Percentiles rank a stretch among this genome's conserved stretches.
These are phyloP conservation scores for Ophiodon elongatus DNA, from an alignment of 2,113 vertebrate genomes.

Conservation along the genomic window DNA sequence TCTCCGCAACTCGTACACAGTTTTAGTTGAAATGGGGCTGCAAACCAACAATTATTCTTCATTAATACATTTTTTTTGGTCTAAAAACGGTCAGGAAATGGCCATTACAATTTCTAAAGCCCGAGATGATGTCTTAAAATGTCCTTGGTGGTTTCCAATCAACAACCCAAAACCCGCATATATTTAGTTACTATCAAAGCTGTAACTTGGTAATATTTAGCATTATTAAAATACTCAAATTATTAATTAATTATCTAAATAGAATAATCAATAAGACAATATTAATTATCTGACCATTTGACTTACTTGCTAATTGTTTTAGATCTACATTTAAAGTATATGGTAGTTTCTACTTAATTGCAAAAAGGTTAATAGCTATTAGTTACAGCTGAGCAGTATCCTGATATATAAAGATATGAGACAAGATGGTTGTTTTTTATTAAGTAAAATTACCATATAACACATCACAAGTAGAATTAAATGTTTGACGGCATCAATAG, in stretches of 20 bases:
- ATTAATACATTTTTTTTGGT: background rate
- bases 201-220: background rate
- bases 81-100: background rate
- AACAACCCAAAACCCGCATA: background rate
- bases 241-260: background rate
- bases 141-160: fast-evolving
- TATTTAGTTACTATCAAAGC: background rate
- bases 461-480: background rate
- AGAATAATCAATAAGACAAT: background rate
- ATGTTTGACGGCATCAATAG: background rate
- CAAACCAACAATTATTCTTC: background rate
- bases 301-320: background rate
- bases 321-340: background rate
- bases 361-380: background rate
- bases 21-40: background rate
- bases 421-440: background rate
- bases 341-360: background rate
- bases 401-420: background rate
- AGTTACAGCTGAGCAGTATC: background rate
- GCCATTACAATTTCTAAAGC: background rate
- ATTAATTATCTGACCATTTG: background rate
- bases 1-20: background rate
- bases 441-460: background rate
- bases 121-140: background rate
- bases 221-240: background rate